Percentiles rank a stretch among this genome's conserved stretches.
These are phyloP conservation scores for Anoplius nigerrimus DNA, from an alignment of 2,888 invertebrate species.

Conservation along the genomic window DNA sequence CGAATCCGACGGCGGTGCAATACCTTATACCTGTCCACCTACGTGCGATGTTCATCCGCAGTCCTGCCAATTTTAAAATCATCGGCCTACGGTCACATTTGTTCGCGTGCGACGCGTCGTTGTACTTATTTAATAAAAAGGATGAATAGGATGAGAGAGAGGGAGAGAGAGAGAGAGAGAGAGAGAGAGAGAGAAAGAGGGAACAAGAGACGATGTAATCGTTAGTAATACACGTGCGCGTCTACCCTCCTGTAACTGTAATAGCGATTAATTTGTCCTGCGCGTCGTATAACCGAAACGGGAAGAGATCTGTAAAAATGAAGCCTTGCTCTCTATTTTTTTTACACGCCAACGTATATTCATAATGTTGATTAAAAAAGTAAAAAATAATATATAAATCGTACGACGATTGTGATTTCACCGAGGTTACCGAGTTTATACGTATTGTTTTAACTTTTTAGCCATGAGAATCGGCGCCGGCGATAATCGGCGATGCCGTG, in stretches of 20 bases:
- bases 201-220: constrained; percentile 12
- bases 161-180: no score
- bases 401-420: constrained; percentile 72
- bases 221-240: constrained; percentile 16
- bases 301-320: constrained; percentile 21
- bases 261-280: constrained; percentile 23
- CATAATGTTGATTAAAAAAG: constrained; percentile 35
- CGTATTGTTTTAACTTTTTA: constrained; percentile 54
- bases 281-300: neutral
- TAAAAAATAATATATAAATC: constrained; percentile 34
- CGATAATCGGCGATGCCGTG: constrained; percentile 47
- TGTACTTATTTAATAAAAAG: no score
- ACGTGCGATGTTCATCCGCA: constrained; percentile 8
- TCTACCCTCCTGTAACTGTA: constrained; percentile 34
- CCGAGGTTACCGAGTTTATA: constrained; percentile 73
- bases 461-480: constrained; percentile 46
- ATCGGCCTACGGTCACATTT: no score
- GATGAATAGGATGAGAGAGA: no score
- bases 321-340: constrained; percentile 37
- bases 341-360: constrained; percentile 17
- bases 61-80: no score
- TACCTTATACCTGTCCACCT: constrained; percentile 6
- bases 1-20: neutral
- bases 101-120: no score
- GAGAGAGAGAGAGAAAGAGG: no score